phyloP scores from a whole-genome alignment of 2,888 invertebrate species.

The Malthinus flaveolus region DNA sequence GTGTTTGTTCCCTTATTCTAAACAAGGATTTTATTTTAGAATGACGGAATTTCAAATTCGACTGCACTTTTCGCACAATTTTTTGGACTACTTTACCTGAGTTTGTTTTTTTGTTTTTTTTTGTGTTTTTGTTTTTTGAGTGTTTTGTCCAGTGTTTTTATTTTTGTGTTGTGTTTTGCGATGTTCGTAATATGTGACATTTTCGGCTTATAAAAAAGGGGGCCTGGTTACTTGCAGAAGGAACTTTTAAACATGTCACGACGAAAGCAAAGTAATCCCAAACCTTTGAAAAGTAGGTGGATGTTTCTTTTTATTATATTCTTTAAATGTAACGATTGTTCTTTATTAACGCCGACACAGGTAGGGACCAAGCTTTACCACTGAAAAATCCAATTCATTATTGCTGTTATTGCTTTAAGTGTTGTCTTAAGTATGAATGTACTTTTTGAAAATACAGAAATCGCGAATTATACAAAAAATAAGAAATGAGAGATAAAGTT shows the following conservation, averaged over 20 bases:
- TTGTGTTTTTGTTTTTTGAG: constrained; percentile 28
- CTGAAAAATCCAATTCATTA: too few relatives aligned
- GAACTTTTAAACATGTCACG: constrained; percentile 72
- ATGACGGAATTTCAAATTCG: constrained; percentile 5
- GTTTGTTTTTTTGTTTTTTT: constrained; percentile 21
- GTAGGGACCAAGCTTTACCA: too few relatives aligned
- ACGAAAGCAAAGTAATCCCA: constrained; percentile 94
- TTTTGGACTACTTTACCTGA: constrained; percentile 11
- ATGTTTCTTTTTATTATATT: constrained; percentile 7
- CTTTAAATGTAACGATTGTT: not conserved
- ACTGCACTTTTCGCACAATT: constrained; percentile 1
- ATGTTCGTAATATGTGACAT: constrained; percentile 41
- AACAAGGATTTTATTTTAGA: constrained; percentile 2
- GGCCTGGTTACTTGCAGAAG: constrained; percentile 67
- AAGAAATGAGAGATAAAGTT: too few relatives aligned
- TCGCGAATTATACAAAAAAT: too few relatives aligned
- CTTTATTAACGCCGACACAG: too few relatives aligned
- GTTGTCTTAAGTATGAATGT: too few relatives aligned
- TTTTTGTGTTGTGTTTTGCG: constrained; percentile 28
- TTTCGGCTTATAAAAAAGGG: constrained; percentile 31
- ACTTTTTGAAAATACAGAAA: too few relatives aligned
- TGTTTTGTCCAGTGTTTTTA: constrained; percentile 27
- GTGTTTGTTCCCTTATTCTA: constrained; percentile 28
- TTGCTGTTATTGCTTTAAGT: too few relatives aligned
- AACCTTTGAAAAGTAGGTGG: constrained; percentile 91